Evolutionary conservation across 1,140 invertebrate species (phyloP), one percentile per base, ranked within the genome.

Genomic region (Latrodectus geometricus): DNA sequence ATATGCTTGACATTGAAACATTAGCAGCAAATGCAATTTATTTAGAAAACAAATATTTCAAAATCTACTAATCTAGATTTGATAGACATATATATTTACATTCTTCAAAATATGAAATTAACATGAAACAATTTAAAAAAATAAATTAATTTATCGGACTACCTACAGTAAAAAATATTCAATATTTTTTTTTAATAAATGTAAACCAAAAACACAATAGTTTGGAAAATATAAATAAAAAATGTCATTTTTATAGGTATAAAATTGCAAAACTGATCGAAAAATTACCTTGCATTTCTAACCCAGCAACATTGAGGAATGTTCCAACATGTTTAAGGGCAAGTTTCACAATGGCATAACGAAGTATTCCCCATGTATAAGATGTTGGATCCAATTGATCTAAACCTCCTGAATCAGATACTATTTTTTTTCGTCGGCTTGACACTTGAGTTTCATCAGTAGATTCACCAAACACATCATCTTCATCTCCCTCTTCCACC

Each of bases 301-400:
- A 96, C 82, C 97, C 97, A 88, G 96, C 95, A 23, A 96, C 93
- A 86, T 94, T 94, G 21, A 97, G 91, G 89, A 97, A 97, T 83
- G 94, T 93, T 78, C 93, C 93, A 3, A 99, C 91, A 89, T 97
- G 96, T 70, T 93, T 91, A 88, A 96, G 95, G 52, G 96, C 94
- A 74, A 98, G 94, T 89, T 95, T 95, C 56, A 99, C 93, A 84
- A 97, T 94, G 56, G 97, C 96, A 89, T 97, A 93, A 88, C 97
- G 94, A 91, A 99, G 95, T 68, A 99, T 94, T 89, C 94, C 94
- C 98, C 98, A 99, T 81, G 96, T 96, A 90, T 97, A 99, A 17
- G 88, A 88, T 21, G 88, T 82, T 9, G 88, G 88, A 87, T 88
- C 88, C 2, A 88, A 23, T n/a, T 88, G 88, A 15, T 88, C 88